These are phyloP conservation scores for Heliconius hewitsoni DNA, from an alignment of 1,140 invertebrate genomes.

Conservation along the genomic window DNA sequence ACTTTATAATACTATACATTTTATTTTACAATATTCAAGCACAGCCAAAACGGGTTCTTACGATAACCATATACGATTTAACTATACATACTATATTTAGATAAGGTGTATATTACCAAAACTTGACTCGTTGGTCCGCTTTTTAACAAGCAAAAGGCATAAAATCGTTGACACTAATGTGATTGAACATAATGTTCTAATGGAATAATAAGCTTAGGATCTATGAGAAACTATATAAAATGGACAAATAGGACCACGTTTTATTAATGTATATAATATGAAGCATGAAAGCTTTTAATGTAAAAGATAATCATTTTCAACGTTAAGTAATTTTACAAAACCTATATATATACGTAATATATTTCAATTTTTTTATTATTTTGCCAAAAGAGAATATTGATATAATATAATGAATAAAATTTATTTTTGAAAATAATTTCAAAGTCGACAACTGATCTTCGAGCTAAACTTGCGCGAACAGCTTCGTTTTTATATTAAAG, in stretches of 20 bases:
- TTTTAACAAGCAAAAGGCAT: constrained; percentile 73
- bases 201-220: constrained; percentile 41
- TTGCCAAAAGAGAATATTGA: too few species aligned
- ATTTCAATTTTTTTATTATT: too few species aligned
- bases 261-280: not conserved
- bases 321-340: not conserved
- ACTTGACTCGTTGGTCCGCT: constrained; percentile 77
- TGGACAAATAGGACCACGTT: constrained; percentile 32
- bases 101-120: constrained; percentile 50
- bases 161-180: constrained; percentile 43
- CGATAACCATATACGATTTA: constrained; percentile 40
- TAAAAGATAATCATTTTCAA: not conserved
- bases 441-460: too few species aligned
- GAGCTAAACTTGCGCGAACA: too few species aligned
- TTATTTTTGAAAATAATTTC: too few species aligned
- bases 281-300: not conserved
- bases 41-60: constrained; percentile 46
- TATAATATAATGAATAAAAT: too few species aligned
- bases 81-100: constrained; percentile 39
- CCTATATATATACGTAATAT: not conserved
- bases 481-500: too few species aligned
- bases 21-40: constrained; percentile 44
- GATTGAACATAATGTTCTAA: constrained; percentile 33
- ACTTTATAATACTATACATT: constrained; percentile 36
- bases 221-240: constrained; percentile 34